phyloP scores from a whole-genome alignment of 2,113 vertebrate genomes.

The Lepisosteus osseus region DNA sequence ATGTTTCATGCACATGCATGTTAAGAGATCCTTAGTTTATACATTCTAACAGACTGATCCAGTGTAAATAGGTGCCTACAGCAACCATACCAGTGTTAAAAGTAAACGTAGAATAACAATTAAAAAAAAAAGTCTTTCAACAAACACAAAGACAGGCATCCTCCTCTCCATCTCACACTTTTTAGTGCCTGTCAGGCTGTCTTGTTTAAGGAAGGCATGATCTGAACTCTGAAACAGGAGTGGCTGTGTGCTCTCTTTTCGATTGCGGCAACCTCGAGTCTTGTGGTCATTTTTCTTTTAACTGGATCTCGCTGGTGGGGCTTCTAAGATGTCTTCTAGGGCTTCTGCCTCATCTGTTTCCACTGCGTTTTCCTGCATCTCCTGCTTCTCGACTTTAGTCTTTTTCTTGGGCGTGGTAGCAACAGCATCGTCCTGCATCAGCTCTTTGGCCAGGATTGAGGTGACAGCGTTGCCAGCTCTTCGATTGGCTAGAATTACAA shows the following conservation, averaged over 20 bases:
- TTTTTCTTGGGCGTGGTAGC: slow-evolving; percentile 31
- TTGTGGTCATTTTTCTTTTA: slow-evolving; percentile 34
- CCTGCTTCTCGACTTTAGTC: slow-evolving; percentile 25
- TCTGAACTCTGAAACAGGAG: no score
- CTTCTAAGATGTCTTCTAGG: slow-evolving; percentile 62
- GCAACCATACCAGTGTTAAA: background rate
- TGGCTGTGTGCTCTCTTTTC: no score
- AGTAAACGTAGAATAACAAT: background rate
- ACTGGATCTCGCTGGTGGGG: slow-evolving; percentile 39
- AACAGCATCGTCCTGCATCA: slow-evolving; percentile 70
- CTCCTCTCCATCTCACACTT: background rate
- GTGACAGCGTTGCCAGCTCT: slow-evolving; percentile 79
- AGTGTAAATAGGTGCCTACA: background rate
- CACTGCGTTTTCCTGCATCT: slow-evolving; percentile 38
- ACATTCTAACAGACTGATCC: background rate
- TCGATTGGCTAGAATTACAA: slow-evolving; percentile 69
- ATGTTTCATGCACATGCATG: background rate
- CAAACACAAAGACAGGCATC: background rate
- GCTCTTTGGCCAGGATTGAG: slow-evolving; percentile 78
- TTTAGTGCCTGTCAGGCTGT: background rate
- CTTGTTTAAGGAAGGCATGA: no score
- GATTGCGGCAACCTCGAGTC: no score
- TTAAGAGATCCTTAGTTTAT: background rate
- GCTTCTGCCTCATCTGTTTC: slow-evolving; percentile 41
- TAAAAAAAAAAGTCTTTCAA: background rate